Evolutionary conservation across 2,113 vertebrate species (phyloP), one percentile per base, ranked within the genome.

Genomic region (Catagonus wagneri): DNA sequence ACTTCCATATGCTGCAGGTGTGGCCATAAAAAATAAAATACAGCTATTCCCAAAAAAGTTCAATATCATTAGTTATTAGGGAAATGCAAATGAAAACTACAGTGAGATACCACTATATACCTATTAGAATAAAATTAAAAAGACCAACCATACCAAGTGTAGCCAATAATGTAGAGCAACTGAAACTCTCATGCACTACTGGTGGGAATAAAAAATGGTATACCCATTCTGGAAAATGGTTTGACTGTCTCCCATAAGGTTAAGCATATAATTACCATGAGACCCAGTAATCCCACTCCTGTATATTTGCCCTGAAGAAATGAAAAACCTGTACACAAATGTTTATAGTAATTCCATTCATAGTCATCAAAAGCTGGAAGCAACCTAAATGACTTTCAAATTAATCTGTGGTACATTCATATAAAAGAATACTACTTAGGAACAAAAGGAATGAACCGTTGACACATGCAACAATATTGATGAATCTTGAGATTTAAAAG

Each of bases 301-400:
- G 61, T 29, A 39, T 87, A n/a, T 87, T 84, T 88, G 79, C 14
- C n/a, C 39, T 86, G 23, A 27, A 89, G 52, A 97, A 97, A 89
- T 69, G 50, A 81, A 27, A 95, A 89, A 68, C 15, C 29, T 61
- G 3, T 79, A 65, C 19, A 54, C 16, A 90, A 83, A 83, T 75
- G 27, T 83, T 89, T 83, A 29, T 39, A 74, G 29, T 76, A 81
- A 44, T 29, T 85, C 9, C 68, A 7, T 83, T 79, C 50, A 23
- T 88, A 75, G 69, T 91, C 54, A 85, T 34, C 8, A 29, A 58
- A 83, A 86, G 4, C 36, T 80, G 19, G 22, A 61, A 69, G 52
- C 32, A 71, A 61, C 52, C 6, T 69, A 36, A 90, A 11, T 71
- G 83, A 63, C 58, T 65, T 81, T 66, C 88, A 44, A 81, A 84